Conservation (phyloP, 2,888 invertebrate species). For the Dasypogon diadema region DNA sequence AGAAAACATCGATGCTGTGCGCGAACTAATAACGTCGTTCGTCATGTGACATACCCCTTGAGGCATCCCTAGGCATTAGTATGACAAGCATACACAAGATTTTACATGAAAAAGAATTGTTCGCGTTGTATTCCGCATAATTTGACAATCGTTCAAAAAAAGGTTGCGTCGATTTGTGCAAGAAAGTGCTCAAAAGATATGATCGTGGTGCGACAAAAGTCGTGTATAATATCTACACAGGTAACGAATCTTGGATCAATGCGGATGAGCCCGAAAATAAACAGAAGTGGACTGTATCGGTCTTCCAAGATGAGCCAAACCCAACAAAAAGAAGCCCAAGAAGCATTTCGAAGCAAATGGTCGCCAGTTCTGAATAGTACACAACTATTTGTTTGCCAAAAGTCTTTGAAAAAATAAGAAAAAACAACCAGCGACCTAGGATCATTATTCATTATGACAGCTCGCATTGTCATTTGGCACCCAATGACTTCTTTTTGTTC, state of each 20-base stretch:
- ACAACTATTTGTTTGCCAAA: slow-evolving; percentile 40
- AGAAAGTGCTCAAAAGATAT: slow-evolving; percentile 15
- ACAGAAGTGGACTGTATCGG: slow-evolving; percentile 38
- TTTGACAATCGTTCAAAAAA: neutral
- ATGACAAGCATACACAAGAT: too few species aligned
- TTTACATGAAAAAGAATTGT: neutral
- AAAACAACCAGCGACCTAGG: neutral
- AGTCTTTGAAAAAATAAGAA: neutral
- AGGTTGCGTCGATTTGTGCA: neutral
- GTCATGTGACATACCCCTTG: neutral
- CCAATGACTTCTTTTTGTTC: neutral
- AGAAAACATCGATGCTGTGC: too few species aligned
- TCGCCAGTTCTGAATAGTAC: slow-evolving; percentile 58
- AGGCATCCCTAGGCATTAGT: neutral
- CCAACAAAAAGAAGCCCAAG: slow-evolving; percentile 53
- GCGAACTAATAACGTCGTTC: neutral
- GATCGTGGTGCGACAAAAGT: neutral
- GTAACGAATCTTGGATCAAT: slow-evolving; percentile 46
- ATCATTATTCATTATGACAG: neutral
- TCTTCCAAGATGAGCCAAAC: slow-evolving; percentile 54
- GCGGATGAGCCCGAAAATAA: slow-evolving; percentile 51
- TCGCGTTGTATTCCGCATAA: neutral
- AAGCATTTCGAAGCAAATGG: slow-evolving; percentile 55
- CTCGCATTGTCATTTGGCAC: neutral
- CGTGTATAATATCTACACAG: slow-evolving; percentile 30